Percentiles rank a stretch among this genome's conserved stretches.
These are phyloP conservation scores for Serinus canaria DNA, from an alignment of 2,113 vertebrate species.

Conservation along the genomic window DNA sequence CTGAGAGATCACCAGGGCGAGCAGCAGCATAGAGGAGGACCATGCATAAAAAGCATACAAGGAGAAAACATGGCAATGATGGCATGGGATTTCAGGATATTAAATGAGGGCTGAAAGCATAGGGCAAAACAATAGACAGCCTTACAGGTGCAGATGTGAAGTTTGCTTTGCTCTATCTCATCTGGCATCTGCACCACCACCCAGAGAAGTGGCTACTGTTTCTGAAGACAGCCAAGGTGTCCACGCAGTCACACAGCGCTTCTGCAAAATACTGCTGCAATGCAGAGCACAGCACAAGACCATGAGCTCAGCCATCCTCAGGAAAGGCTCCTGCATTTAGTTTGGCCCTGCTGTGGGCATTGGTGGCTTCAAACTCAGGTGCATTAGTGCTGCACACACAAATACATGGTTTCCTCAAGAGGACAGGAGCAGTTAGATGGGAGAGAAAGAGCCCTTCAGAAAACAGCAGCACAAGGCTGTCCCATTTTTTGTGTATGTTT, in stretches of 20 bases:
- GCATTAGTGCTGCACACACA: not conserved
- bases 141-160: not conserved
- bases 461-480: not conserved
- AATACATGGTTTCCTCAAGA: not conserved
- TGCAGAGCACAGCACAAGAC: not conserved
- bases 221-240: not conserved
- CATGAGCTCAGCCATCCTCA: not conserved
- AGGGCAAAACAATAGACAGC: not conserved
- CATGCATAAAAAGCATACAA: not conserved
- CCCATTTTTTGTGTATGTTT: not conserved
- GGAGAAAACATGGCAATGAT: not conserved
- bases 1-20: not conserved
- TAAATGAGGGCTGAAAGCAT: not conserved
- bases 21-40: not conserved
- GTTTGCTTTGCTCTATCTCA: not conserved
- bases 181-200: not conserved
- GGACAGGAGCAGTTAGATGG: too few species aligned
- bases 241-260: not conserved
- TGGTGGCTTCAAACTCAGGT: not conserved
- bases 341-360: rapidly evolving
- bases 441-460: not conserved
- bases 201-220: not conserved
- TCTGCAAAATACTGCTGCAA: not conserved
- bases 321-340: not conserved
- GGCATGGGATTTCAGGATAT: not conserved